These are phyloP conservation scores for Stegodyphus mimosarum DNA, from an alignment of 1,140 invertebrate species.

Conservation along the genomic window DNA sequence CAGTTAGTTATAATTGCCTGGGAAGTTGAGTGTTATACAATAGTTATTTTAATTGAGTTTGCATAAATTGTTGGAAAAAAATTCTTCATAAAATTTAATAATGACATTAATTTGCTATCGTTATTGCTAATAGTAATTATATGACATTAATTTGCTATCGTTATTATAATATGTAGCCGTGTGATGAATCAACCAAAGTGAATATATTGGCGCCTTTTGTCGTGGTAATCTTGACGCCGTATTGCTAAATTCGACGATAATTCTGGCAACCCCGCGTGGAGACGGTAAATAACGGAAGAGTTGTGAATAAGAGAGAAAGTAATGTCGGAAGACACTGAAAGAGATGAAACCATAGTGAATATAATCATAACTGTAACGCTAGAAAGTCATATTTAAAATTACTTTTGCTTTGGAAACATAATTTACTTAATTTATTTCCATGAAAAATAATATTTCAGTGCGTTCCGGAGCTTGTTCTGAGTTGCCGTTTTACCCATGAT, in stretches of 20 bases:
- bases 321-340: background rate
- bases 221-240: background rate
- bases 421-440: background rate
- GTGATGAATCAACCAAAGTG: too few species aligned
- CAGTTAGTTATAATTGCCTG: too few species aligned
- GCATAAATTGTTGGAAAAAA: too few species aligned
- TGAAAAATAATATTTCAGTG: background rate
- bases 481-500: slow-evolving; percentile 30
- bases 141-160: too few species aligned
- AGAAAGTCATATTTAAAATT: background rate
- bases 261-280: slow-evolving; percentile 25
- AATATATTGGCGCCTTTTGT: background rate
- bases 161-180: too few species aligned
- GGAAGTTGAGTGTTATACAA: too few species aligned
- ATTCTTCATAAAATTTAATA: too few species aligned
- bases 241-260: background rate
- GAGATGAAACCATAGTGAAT: too few species aligned
- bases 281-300: slow-evolving; percentile 49
- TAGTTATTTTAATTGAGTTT: too few species aligned
- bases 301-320: slow-evolving; percentile 17
- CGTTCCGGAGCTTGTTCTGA: background rate
- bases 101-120: too few species aligned
- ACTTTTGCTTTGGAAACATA: background rate
- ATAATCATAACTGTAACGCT: too few species aligned
- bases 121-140: too few species aligned